Base-by-base conservation (phyloP, 1,140 invertebrate species). In the Cotesia vestalis region DNA sequence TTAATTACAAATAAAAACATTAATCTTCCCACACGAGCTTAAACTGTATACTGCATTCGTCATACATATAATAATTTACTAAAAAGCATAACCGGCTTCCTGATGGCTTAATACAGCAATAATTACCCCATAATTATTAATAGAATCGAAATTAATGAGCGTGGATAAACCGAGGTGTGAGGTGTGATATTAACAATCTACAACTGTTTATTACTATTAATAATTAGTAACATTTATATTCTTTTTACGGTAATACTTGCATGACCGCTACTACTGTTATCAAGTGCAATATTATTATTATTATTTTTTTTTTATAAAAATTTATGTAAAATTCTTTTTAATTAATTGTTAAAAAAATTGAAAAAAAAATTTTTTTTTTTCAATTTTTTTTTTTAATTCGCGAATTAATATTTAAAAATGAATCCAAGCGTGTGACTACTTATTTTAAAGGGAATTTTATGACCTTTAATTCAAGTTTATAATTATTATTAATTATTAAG, bases 51-150 rank as follows among this genome's bases (percentile, higher is more conserved):
- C 1, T 46, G 5, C 40, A 46, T 46, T 46, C 40, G 6, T 46
- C 40, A 40, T 9, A 40, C 12, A 57, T 57, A 17, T 57, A 20
- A 5, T 55, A 11, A 14, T 55, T 11, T 20, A n/a, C 17, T 17
- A 57, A 57, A 9, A 8, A 57, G 11, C 53, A 46, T 46, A 46
- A 46, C 40, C 17, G 5, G 4, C 53, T 55, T 20, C 3, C 53
- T 55, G 53, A 20, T 3, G 14, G 9, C 12, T 62, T 11, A 12
- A 11, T 17, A 36, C 35, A 62, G 34, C 12, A 11, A n/a, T 62
- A 40, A 36, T 64, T 20, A 38, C 61, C n/a, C 14, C 14, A 20
- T 64, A 64, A 64, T 51, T 51, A 51, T 64, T 51, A 17, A 64
- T 20, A 17, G 14, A 35, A 51, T 36, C 35, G 17, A 64, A 64